Percentiles rank a stretch among this genome's conserved stretches.
phyloP scores from a whole-genome alignment of 2,113 vertebrate species.

The Dipodomys spectabilis region DNA sequence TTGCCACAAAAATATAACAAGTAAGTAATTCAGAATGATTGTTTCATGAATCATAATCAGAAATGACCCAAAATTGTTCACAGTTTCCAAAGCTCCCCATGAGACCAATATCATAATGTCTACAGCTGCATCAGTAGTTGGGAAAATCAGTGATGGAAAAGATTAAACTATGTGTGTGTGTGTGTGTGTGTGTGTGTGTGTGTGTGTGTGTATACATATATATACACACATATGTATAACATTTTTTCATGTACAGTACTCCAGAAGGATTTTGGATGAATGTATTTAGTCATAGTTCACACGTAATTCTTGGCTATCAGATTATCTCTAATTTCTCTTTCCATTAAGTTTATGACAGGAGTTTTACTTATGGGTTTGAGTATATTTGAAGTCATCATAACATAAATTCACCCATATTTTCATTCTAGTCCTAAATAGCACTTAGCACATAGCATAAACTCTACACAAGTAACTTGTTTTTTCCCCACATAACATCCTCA shows the following conservation, averaged over 20 bases:
- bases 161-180: background rate
- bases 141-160: background rate
- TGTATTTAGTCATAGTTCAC: background rate
- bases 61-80: background rate
- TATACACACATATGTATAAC: background rate
- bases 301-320: background rate
- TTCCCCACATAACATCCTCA: background rate
- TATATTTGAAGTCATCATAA: constrained; percentile 42
- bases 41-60: constrained; percentile 21
- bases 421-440: background rate
- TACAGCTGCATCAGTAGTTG: background rate
- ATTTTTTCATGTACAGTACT: background rate
- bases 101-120: constrained; percentile 9
- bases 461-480: background rate
- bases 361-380: background rate
- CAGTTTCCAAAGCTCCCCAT: constrained; percentile 2
- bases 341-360: background rate
- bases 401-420: constrained; percentile 31
- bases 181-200: too few species aligned
- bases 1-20: constrained; percentile 9
- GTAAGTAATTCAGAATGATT: background rate
- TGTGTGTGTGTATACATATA: too few species aligned
- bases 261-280: constrained; percentile 9
- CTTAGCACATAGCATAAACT: background rate
- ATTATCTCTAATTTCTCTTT: background rate